Evolutionary conservation across 2,797 vertebrate species (phyloP).

Genomic region (Sandelia bainsii): DNA sequence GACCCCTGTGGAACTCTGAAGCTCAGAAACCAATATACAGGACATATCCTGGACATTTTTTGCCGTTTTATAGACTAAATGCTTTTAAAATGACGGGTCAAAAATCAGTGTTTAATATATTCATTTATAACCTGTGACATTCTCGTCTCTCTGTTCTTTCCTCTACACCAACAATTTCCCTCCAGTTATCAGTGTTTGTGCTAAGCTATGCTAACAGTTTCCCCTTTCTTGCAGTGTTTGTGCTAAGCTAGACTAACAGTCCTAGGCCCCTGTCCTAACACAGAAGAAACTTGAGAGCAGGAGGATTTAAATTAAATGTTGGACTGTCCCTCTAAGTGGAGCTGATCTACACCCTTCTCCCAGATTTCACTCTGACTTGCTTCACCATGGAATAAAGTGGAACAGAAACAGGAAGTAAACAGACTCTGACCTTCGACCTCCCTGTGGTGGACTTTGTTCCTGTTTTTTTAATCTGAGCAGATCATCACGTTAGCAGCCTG

Average conservation of each 20-base stretch:
- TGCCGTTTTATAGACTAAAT: too few relatives aligned
- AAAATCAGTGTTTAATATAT: too few relatives aligned
- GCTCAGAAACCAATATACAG: too few relatives aligned
- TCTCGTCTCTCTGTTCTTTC: too few relatives aligned
- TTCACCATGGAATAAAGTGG: neutral
- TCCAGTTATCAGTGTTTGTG: neutral
- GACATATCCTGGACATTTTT: too few relatives aligned
- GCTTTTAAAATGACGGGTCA: too few relatives aligned
- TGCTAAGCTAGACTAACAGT: conserved; percentile 7
- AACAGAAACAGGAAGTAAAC: neutral
- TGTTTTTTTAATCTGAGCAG: neutral
- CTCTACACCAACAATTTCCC: too few relatives aligned
- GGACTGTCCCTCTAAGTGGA: conserved; percentile 6
- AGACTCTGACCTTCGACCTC: neutral
- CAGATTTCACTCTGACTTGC: neutral
- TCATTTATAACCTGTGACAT: too few relatives aligned
- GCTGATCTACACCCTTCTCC: neutral
- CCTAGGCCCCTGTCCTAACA: neutral
- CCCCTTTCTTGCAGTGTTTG: neutral
- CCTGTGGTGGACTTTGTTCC: neutral
- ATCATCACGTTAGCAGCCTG: neutral
- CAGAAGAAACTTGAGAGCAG: neutral
- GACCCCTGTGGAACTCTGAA: too few relatives aligned
- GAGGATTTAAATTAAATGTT: neutral
- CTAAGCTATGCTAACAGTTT: neutral